Evolutionary conservation across 2,113 vertebrate species (phyloP).

Genomic region (Lepisosteus oculatus): DNA sequence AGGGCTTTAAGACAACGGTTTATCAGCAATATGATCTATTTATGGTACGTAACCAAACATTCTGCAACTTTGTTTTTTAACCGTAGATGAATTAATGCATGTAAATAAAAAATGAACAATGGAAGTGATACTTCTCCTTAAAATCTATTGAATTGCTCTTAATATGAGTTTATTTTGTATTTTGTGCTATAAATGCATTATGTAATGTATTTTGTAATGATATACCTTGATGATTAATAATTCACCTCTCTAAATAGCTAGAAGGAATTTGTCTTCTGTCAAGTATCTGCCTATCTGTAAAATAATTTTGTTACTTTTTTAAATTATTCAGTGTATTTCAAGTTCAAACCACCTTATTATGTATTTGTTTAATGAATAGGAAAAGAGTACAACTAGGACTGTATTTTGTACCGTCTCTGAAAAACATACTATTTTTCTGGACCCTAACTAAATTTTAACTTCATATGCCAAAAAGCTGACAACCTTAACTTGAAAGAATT

Average conservation of each 20-base stretch:
- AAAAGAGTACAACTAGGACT: no score
- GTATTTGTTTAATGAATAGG: not conserved
- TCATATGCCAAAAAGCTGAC: constrained; percentile 36
- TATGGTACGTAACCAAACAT: no score
- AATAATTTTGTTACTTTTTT: not conserved
- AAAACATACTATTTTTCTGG: no score
- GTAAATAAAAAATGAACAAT: not conserved
- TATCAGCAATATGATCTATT: no score
- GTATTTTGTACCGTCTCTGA: no score
- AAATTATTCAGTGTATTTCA: not conserved
- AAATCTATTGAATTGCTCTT: not conserved
- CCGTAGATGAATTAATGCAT: no score
- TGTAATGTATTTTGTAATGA: not conserved
- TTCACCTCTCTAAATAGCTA: not conserved
- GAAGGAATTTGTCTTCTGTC: not conserved
- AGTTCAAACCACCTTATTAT: constrained; percentile 1
- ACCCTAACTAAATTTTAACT: constrained; percentile 12
- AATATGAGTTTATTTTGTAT: not conserved
- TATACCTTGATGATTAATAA: not conserved
- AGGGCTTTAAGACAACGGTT: no score
- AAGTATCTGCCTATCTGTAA: not conserved
- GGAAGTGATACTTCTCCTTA: not conserved
- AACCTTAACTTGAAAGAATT: constrained; percentile 17
- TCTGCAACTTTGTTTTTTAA: no score
- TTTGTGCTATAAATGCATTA: not conserved